Evolutionary conservation across 2,888 invertebrate genomes (phyloP), one percentile per base, ranked within the genome.

Genomic region (Heteropelma amictum): DNA sequence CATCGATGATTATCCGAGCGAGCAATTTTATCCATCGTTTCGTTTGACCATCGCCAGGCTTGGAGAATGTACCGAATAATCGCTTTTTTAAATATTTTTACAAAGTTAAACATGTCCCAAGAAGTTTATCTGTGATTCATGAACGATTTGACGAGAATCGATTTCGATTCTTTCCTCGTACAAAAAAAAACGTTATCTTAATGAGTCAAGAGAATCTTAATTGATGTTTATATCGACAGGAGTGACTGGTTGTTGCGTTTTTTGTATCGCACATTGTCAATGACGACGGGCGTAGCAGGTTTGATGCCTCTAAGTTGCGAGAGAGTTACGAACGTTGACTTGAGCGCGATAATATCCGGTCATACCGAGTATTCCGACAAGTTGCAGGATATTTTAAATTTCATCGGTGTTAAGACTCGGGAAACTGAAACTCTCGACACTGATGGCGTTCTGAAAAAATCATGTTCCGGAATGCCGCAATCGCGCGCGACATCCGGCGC

Each of bases 221-320:
- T 17, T 7, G 21, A 30, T 21, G 19, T 35, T 38, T 40, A 4
- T 61, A 45, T 26, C 81, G 82, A 8, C 83, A 91, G 92, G 30
- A 90, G 90, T 30, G 93, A 93, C 84, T 93, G 93, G 93, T 86
- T 93, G 58, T 86, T 93, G 74, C 92, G 92, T 87, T 93, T 93
- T 83, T 85, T 94, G 51, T 93, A 93, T 84, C 90, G 93, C 45
- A 93, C 93, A 12, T 90, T 93, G 61, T 92, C 92, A 19, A 92
- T 91, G 68, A 91, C 92, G 38, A 85, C 92, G 33, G 90, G 90
- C 23, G 92, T 93, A 30, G 93, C 93, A 26, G 93, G 93, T 3
- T 89, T 93, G 2, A 90, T 90, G 73, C 91, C 92, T 7, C 88
- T 93, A 23, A 88, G 89, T 42, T 90, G 90, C 86, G 82, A 90